phyloP scores from a whole-genome alignment of 2,888 invertebrate species.

The Drosophila bunnanda region DNA sequence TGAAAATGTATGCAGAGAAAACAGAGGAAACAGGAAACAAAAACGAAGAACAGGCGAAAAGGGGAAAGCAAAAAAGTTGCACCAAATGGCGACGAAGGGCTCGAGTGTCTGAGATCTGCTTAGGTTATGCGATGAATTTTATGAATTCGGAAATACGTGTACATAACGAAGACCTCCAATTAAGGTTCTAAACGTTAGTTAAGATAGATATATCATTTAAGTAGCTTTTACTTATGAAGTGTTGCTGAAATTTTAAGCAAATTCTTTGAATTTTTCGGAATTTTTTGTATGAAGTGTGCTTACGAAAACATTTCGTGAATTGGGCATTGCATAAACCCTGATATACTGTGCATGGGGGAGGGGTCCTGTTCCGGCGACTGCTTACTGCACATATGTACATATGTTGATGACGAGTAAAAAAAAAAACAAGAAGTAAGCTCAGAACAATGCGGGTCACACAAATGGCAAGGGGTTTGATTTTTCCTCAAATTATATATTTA shows the following conservation, averaged over 20 bases:
- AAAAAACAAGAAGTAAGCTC: slow-evolving; percentile 16
- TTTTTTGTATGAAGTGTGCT: no score
- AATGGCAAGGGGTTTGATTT: neutral
- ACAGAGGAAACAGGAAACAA: slow-evolving; percentile 62
- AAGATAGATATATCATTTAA: neutral
- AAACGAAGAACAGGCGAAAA: slow-evolving; percentile 29
- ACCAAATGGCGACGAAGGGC: slow-evolving; percentile 51
- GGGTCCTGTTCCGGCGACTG: slow-evolving; percentile 7
- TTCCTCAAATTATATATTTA: neutral
- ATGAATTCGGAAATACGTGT: neutral
- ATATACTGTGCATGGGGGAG: neutral
- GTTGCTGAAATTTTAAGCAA: no score
- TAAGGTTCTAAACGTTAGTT: neutral
- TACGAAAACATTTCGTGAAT: neutral
- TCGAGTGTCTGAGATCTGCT: slow-evolving; percentile 7
- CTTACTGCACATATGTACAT: slow-evolving; percentile 38
- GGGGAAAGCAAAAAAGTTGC: slow-evolving; percentile 45
- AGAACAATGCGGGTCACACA: slow-evolving; percentile 1
- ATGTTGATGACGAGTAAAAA: slow-evolving; percentile 19
- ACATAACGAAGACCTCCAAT: neutral
- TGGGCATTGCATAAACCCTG: slow-evolving; percentile 1
- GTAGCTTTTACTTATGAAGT: no score
- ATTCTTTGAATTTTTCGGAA: neutral
- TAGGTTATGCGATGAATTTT: neutral
- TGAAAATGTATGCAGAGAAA: slow-evolving; percentile 72